Percentiles rank a stretch among this genome's conserved stretches.
phyloP scores from a whole-genome alignment of 1,140 invertebrate species.

The Stegodyphus dumicola region DNA sequence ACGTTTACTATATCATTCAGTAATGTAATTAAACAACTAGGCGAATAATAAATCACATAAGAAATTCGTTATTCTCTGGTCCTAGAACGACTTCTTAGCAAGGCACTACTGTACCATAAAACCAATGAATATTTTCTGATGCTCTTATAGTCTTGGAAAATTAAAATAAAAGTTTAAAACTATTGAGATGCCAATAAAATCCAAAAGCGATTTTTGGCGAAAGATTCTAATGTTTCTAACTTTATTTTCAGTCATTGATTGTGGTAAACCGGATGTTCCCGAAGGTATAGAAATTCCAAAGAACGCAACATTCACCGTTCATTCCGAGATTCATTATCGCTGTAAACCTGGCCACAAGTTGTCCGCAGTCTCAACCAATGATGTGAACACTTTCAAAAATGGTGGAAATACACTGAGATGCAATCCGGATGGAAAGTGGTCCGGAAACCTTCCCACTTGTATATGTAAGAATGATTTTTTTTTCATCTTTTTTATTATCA shows the following conservation, averaged over 20 bases:
- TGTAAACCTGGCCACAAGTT: slow-evolving; percentile 86
- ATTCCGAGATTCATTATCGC: slow-evolving; percentile 86
- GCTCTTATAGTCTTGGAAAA: too few relatives aligned
- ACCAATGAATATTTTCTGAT: too few relatives aligned
- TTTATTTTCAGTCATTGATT: slow-evolving; percentile 79
- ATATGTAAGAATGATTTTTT: slow-evolving; percentile 77
- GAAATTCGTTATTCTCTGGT: too few relatives aligned
- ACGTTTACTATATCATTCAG: too few relatives aligned
- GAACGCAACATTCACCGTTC: slow-evolving; percentile 83
- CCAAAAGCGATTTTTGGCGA: too few relatives aligned
- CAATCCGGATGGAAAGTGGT: slow-evolving; percentile 81
- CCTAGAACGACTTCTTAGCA: too few relatives aligned
- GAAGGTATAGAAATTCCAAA: slow-evolving; percentile 84
- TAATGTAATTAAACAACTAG: too few relatives aligned
- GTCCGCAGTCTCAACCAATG: slow-evolving; percentile 23
- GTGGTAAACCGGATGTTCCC: slow-evolving; percentile 87
- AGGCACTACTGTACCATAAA: too few relatives aligned
- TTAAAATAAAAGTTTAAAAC: too few relatives aligned
- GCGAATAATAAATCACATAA: too few relatives aligned
- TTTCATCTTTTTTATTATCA: too few relatives aligned
- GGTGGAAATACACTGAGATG: slow-evolving; percentile 80
- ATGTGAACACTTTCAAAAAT: slow-evolving; percentile 64
- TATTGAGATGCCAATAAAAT: too few relatives aligned
- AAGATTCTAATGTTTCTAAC: background rate
- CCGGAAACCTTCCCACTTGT: slow-evolving; percentile 80